Percentiles rank a stretch among this genome's conserved stretches.
Evolutionary conservation across 2,113 vertebrate species (phyloP).

Genomic region (Podarcis muralis): DNA sequence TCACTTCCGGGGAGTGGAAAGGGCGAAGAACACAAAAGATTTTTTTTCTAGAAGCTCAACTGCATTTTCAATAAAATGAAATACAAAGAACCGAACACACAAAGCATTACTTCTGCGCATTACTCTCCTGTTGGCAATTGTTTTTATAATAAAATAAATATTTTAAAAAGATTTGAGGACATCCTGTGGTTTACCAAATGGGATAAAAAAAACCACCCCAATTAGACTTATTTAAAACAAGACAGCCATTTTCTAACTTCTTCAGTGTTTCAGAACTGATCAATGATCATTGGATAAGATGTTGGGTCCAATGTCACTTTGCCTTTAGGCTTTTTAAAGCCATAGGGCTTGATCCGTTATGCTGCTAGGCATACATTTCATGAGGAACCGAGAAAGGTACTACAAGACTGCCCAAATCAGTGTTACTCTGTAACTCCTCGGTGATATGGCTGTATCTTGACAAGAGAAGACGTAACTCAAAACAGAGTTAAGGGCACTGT

Average conservation of each 20-base stretch:
- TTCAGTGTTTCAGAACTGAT: not conserved
- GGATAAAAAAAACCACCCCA: too few species aligned
- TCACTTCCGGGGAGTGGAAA: rapidly evolving
- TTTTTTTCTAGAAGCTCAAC: not conserved
- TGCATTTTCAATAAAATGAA: not conserved
- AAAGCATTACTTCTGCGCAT: not conserved
- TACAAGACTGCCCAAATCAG: not conserved
- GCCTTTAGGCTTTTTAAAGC: not conserved
- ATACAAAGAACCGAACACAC: rapidly evolving
- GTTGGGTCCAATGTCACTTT: rapidly evolving
- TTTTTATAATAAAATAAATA: rapidly evolving
- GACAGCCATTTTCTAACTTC: not conserved
- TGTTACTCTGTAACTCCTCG: rapidly evolving
- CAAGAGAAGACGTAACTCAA: not conserved
- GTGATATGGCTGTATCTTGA: too few species aligned
- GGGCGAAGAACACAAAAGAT: too few species aligned
- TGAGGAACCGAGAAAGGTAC: too few species aligned
- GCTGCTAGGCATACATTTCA: too few species aligned
- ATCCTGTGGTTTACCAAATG: too few species aligned
- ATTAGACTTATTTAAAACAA: not conserved
- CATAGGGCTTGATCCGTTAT: too few species aligned
- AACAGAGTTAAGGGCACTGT: not conserved
- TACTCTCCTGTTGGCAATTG: not conserved
- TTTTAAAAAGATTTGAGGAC: not conserved
- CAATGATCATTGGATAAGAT: not conserved